Conservation (phyloP, 2,113 vertebrate species). For the Cavia aperea region DNA sequence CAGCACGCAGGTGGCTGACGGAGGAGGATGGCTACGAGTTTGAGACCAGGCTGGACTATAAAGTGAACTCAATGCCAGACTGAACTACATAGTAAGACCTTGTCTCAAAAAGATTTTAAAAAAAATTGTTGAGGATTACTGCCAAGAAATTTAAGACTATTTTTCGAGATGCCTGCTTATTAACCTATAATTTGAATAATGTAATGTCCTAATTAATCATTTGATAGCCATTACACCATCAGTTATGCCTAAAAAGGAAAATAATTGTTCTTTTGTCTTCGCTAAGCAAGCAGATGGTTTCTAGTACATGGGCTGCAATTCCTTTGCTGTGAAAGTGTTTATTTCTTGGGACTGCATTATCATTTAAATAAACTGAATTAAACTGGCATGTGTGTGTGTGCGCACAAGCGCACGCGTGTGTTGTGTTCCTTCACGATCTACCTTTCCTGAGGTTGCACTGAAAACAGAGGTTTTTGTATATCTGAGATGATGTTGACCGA, state of each 20-base stretch:
- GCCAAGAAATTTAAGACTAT: neutral
- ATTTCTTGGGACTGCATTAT: conserved; percentile 62
- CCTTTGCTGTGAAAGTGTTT: conserved; percentile 56
- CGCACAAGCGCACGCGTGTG: neutral
- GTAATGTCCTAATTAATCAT: conserved; percentile 37
- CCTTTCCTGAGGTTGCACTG: conserved; percentile 42
- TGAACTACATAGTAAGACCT: too few species aligned
- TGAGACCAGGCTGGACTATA: too few species aligned
- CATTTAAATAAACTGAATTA: conserved; percentile 55
- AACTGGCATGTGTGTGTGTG: neutral
- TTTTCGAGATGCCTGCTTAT: conserved; percentile 4
- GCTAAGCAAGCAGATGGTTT: conserved; percentile 53
- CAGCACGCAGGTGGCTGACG: too few species aligned
- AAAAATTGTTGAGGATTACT: neutral
- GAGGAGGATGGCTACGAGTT: too few species aligned
- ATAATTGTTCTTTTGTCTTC: conserved; percentile 29
- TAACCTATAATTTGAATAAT: conserved; percentile 38
- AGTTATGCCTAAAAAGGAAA: conserved; percentile 32
- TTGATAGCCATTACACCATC: conserved; percentile 35
- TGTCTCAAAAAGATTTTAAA: too few species aligned
- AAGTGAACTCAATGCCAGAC: too few species aligned
- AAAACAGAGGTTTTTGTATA: neutral
- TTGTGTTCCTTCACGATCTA: conserved; percentile 55
- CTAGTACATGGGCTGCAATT: conserved; percentile 5
- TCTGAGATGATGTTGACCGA: neutral